These are phyloP conservation scores for Centruroides vittatus DNA, from an alignment of 1,140 invertebrate genomes.

Conservation along the genomic window DNA sequence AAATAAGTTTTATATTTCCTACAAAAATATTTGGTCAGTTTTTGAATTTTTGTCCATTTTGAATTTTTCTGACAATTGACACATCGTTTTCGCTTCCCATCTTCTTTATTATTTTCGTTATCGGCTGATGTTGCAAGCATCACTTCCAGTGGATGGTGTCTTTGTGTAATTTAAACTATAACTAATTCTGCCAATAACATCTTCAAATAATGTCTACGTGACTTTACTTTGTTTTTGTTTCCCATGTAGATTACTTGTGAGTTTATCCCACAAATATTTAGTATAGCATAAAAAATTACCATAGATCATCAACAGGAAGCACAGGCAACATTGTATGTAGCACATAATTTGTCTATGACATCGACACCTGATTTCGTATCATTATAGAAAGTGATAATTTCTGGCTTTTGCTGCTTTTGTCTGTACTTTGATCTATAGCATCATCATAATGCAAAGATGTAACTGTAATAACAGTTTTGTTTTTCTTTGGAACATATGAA, in stretches of 20 bases:
- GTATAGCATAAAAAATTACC: constrained; percentile 16
- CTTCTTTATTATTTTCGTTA: too few relatives aligned
- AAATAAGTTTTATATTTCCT: too few relatives aligned
- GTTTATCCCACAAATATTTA: constrained; percentile 16
- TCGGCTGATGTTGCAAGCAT: too few relatives aligned
- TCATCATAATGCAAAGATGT: constrained; percentile 23
- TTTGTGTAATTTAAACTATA: too few relatives aligned
- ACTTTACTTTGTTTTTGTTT: too few relatives aligned
- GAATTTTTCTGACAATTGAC: too few relatives aligned
- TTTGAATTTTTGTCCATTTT: too few relatives aligned
- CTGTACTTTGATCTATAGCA: constrained; percentile 9
- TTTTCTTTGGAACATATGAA: constrained; percentile 23
- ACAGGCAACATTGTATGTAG: constrained; percentile 7
- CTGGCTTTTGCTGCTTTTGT: constrained; percentile 23
- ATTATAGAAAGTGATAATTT: constrained; percentile 31
- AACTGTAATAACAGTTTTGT: constrained; percentile 25
- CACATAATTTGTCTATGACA: constrained; percentile 23
- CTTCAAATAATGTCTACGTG: too few relatives aligned
- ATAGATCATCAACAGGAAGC: constrained; percentile 18
- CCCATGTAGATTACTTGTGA: constrained; percentile 13
- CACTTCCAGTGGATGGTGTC: too few relatives aligned
- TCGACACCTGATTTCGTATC: constrained; percentile 28
- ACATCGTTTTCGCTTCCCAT: too few relatives aligned
- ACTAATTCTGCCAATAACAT: too few relatives aligned
- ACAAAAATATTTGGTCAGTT: too few relatives aligned